Evolutionary conservation across 2,888 invertebrate species (phyloP).

Genomic region (Polydrusus pterygomalis): DNA sequence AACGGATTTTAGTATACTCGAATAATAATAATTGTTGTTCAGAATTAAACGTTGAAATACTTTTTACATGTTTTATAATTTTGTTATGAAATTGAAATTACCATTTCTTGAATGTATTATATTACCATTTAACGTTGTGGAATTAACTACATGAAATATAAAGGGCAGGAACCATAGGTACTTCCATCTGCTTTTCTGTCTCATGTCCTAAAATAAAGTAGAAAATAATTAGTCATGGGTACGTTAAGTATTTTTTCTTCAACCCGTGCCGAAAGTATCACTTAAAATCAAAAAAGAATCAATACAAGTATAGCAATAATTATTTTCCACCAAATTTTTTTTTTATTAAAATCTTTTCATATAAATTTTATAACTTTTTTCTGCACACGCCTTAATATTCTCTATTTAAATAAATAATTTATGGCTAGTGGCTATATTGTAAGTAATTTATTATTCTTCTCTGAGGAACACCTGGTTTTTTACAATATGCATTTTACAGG

Average conservation of each 20-base stretch:
- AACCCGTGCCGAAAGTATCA: too few species aligned
- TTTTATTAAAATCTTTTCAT: too few species aligned
- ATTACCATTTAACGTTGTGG: conserved; percentile 30
- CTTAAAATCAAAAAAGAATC: too few species aligned
- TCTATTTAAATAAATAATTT: conserved; percentile 7
- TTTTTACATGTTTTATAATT: too few species aligned
- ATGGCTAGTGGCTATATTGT: background rate
- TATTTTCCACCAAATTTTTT: too few species aligned
- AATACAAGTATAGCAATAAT: too few species aligned
- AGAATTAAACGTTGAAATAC: too few species aligned
- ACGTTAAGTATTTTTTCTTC: too few species aligned
- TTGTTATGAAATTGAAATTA: conserved; percentile 32
- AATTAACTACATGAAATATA: conserved; percentile 46
- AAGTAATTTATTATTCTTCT: background rate
- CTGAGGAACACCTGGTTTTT: conserved; percentile 13
- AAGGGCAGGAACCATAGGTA: conserved; percentile 63
- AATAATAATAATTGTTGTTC: too few species aligned
- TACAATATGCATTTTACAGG: conserved; percentile 13
- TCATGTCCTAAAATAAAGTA: conserved; percentile 65
- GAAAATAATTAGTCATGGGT: background rate
- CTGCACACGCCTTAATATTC: background rate
- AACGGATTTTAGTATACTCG: too few species aligned
- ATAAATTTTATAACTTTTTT: too few species aligned
- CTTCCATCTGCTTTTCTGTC: conserved; percentile 66
- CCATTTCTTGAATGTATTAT: conserved; percentile 38